A percentile compares a stretch with the other conserved stretches of the same genome.
phyloP scores from a whole-genome alignment of 1,140 invertebrate genomes.

The Bombus superbus region DNA sequence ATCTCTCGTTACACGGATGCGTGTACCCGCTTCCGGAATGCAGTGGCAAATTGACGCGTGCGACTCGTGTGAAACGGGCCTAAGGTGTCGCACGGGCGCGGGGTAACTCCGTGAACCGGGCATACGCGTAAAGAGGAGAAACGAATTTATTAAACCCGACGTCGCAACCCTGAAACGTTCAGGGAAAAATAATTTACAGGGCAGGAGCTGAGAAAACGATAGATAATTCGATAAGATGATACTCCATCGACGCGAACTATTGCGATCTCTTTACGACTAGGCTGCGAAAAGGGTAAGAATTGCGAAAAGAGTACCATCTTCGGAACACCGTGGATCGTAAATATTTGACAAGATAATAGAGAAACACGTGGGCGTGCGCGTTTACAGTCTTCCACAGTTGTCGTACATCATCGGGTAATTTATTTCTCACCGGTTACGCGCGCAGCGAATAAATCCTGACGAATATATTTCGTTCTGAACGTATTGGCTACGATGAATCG shows the following conservation, averaged over 20 bases:
- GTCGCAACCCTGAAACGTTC: conserved; percentile 9
- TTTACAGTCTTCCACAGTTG: conserved; percentile 19
- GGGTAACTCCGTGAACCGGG: not conserved
- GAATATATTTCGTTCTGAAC: not conserved
- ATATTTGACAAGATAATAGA: conserved; percentile 41
- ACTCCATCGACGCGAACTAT: not conserved
- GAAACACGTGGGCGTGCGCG: conserved; percentile 22
- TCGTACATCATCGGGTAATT: conserved; percentile 42
- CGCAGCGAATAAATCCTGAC: not conserved
- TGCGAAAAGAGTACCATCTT: not conserved
- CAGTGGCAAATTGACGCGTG: too few species aligned
- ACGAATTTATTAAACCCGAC: not conserved
- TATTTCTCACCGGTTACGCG: conserved; percentile 18
- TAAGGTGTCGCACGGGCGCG: too few species aligned
- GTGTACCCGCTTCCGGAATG: too few species aligned
- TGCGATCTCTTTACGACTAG: conserved; percentile 24
- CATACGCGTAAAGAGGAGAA: not conserved
- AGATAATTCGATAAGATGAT: conserved; percentile 56
- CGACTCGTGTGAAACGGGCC: too few species aligned
- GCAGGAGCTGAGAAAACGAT: not conserved
- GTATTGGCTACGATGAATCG: not conserved
- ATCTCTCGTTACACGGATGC: too few species aligned
- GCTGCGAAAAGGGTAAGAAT: not conserved
- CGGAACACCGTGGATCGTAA: conserved; percentile 41
- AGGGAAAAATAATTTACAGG: conserved; percentile 40